phyloP scores from a whole-genome alignment of 2,797 vertebrate species.

The Enteromius fasciolatus region DNA sequence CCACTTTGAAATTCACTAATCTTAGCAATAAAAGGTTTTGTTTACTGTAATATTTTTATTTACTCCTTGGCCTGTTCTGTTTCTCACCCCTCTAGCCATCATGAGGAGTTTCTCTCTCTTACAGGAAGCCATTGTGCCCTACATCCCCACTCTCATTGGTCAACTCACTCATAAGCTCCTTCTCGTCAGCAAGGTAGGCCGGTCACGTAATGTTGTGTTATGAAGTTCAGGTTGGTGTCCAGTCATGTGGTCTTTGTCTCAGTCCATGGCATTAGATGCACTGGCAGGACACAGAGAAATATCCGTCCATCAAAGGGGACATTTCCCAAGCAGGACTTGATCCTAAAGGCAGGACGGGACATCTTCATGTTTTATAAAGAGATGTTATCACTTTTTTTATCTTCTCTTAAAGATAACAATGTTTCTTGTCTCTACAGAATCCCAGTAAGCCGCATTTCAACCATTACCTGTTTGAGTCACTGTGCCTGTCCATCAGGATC shows the following conservation, averaged over 20 bases:
- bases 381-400: too few species aligned
- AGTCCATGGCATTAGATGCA: conserved; percentile 35
- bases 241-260: conserved; percentile 46
- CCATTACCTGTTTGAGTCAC: conserved; percentile 98
- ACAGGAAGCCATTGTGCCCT: conserved; percentile 94
- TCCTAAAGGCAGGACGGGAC: conserved; percentile 59
- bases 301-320: conserved; percentile 53
- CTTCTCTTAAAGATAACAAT: not conserved
- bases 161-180: conserved; percentile 97
- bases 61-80: not conserved
- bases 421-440: conserved; percentile 79
- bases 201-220: too few species aligned
- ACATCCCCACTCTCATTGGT: conserved; percentile 93
- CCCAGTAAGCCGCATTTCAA: conserved; percentile 99
- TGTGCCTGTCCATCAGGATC: conserved; percentile 94
- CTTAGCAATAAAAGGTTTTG: not conserved
- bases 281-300: conserved; percentile 54
- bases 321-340: conserved; percentile 52
- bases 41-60: not conserved
- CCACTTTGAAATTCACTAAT: not conserved
- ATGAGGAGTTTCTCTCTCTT: conserved; percentile 99
- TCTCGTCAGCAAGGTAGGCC: conserved; percentile 94
- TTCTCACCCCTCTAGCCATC: conserved; percentile 81
- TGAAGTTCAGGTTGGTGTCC: conserved; percentile 27
- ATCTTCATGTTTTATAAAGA: not conserved